Conservation (phyloP, 1,140 invertebrate species). For the Hylaeus anthracinus region DNA sequence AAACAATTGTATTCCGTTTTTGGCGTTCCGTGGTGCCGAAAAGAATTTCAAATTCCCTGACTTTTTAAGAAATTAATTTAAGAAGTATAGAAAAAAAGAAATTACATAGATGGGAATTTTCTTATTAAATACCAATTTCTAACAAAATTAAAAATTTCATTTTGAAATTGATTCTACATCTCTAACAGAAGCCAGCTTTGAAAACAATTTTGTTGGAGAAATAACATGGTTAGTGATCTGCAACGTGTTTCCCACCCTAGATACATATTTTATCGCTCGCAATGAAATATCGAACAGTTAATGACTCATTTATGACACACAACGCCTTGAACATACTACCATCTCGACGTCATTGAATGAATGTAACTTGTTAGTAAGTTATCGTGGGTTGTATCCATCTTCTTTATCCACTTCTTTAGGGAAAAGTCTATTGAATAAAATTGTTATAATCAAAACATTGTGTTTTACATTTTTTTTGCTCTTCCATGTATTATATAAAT, state of each 20-base stretch:
- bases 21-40: conserved; percentile 37
- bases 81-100: no score
- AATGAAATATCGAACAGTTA: conserved; percentile 41
- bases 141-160: no score
- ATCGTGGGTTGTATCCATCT: not conserved
- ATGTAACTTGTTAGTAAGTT: not conserved
- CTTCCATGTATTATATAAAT: no score
- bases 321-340: conserved; percentile 27
- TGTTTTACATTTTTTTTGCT: conserved; percentile 4
- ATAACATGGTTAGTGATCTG: not conserved
- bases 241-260: conserved; percentile 45
- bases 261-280: conserved; percentile 58
- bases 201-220: not conserved
- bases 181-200: no score
- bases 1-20: conserved; percentile 59
- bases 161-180: no score
- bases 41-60: conserved; percentile 6
- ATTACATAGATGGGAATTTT: no score
- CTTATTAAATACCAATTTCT: no score
- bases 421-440: conserved; percentile 9
- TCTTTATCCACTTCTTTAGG: no score
- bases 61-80: no score
- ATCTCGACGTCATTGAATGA: not conserved
- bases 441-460: conserved; percentile 11
- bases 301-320: conserved; percentile 42